Evolutionary conservation across 2,113 vertebrate species (phyloP).

Genomic region (Proteles cristata): DNA sequence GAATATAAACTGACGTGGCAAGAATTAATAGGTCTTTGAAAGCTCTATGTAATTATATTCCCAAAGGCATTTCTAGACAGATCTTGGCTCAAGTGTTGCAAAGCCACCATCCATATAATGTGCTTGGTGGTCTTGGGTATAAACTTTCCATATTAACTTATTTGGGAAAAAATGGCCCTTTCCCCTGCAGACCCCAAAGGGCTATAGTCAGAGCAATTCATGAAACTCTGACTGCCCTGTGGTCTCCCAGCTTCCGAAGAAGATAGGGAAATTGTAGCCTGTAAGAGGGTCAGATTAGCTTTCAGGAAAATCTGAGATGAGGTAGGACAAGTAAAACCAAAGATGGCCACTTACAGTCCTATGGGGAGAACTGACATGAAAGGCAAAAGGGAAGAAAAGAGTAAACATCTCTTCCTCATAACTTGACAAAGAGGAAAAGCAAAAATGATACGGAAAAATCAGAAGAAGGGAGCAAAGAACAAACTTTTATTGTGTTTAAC

Average conservation of each 20-base stretch:
- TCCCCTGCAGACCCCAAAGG: background rate
- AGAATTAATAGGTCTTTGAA: background rate
- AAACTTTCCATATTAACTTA: background rate
- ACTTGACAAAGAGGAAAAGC: background rate
- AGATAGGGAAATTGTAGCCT: background rate
- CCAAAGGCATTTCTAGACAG: background rate
- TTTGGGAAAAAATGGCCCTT: background rate
- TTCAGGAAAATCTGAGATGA: background rate
- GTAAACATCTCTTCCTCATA: background rate
- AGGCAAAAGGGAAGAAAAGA: background rate
- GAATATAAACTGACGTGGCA: background rate
- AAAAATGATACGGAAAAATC: background rate
- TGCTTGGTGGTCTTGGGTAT: background rate
- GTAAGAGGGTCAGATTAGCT: fast-evolving
- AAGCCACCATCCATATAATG: background rate
- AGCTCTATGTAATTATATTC: background rate
- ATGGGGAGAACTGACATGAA: too few relatives aligned
- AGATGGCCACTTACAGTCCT: too few relatives aligned
- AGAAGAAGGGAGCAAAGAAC: background rate
- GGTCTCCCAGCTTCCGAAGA: background rate
- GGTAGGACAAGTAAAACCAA: background rate
- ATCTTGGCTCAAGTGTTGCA: background rate
- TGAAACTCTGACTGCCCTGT: background rate
- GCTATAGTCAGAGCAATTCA: background rate
- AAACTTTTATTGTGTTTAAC: background rate